Evolutionary conservation across 2,797 vertebrate genomes (phyloP).

Genomic region (Notamacropus eugenii): DNA sequence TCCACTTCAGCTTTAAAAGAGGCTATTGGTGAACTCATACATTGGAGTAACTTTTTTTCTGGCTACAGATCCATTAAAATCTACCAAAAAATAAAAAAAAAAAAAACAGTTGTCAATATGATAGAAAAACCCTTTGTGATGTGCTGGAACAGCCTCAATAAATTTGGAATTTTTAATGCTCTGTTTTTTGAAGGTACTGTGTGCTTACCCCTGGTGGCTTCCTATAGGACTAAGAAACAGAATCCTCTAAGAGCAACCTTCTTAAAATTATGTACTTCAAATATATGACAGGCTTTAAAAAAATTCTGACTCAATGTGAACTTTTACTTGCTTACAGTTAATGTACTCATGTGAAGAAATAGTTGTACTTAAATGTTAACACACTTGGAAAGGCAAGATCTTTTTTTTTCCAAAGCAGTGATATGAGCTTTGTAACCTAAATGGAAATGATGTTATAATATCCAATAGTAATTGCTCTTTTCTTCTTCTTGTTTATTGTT

Average conservation of each 20-base stretch:
- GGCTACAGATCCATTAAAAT: conserved; percentile 55
- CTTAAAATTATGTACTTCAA: background rate
- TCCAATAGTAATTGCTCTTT: background rate
- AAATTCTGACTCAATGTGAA: background rate
- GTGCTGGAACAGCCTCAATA: conserved; percentile 36
- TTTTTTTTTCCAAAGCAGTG: background rate
- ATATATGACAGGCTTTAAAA: background rate
- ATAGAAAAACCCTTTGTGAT: conserved; percentile 60
- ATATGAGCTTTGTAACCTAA: background rate
- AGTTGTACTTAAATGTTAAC: background rate
- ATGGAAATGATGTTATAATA: background rate
- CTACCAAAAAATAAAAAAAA: conserved; percentile 65
- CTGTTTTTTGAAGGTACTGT: background rate
- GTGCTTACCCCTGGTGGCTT: background rate
- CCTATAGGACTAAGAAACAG: background rate
- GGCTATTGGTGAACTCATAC: conserved; percentile 57
- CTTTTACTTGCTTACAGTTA: background rate
- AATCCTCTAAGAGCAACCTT: background rate
- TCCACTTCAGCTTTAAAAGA: conserved; percentile 60
- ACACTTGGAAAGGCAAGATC: background rate
- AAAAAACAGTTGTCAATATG: conserved; percentile 65
- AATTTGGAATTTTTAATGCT: background rate
- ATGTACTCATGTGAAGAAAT: background rate
- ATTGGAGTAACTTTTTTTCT: conserved; percentile 34
- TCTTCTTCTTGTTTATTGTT: background rate